A percentile compares a stretch with the other conserved stretches of the same genome.
Conservation (phyloP, 2,113 vertebrate genomes). For the Campylomormyrus tamandua region DNA sequence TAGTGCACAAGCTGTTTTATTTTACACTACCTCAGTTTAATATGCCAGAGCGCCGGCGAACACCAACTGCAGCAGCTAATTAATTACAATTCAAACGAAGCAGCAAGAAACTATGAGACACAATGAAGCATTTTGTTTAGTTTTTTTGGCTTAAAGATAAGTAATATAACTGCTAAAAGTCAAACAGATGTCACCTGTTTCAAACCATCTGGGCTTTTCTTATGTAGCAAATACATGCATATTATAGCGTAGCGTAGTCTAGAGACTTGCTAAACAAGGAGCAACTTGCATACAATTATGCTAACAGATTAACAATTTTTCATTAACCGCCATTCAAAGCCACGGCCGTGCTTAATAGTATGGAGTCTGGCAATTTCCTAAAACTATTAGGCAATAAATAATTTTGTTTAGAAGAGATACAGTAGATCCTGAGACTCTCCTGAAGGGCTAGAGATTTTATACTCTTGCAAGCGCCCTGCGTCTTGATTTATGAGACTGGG, state of each 20-base stretch:
- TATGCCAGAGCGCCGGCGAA: neutral
- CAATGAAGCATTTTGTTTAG: neutral
- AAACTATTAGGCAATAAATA: neutral
- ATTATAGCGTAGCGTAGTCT: neutral
- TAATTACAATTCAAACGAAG: neutral
- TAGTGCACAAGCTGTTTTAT: neutral
- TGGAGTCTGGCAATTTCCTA: neutral
- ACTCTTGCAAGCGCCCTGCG: neutral
- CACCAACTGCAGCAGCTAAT: neutral
- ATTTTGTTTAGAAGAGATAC: neutral
- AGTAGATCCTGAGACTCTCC: neutral
- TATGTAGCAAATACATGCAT: neutral
- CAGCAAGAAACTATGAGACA: neutral
- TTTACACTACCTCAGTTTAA: neutral
- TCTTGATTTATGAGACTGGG: neutral
- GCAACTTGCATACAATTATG: neutral
- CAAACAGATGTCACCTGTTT: slow-evolving; percentile 1
- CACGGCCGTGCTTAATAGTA: neutral
- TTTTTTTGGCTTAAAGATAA: neutral
- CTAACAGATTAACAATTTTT: neutral
- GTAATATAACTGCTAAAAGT: neutral
- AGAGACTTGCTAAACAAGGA: neutral
- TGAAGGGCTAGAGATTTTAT: neutral
- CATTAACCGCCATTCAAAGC: neutral
- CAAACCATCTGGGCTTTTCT: neutral